Evolutionary conservation across 2,113 vertebrate species (phyloP).

Genomic region (Pedionomus torquatus): DNA sequence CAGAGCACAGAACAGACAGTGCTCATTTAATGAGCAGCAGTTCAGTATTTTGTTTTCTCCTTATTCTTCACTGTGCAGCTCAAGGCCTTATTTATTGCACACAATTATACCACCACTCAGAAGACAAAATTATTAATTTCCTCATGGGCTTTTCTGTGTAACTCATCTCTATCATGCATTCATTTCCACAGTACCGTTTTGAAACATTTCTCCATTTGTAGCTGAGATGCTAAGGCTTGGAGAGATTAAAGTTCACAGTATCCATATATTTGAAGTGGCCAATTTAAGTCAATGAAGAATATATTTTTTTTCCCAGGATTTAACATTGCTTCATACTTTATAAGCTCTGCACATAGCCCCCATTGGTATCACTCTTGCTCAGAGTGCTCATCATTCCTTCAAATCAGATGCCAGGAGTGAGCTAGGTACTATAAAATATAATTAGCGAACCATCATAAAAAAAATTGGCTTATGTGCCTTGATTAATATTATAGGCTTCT

Average conservation of each 20-base stretch:
- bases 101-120: constrained; percentile 13
- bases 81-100: constrained; percentile 36
- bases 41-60: constrained; percentile 32
- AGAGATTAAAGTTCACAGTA: neutral
- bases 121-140: constrained; percentile 56
- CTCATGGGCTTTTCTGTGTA: neutral
- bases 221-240: neutral
- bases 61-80: constrained; percentile 16
- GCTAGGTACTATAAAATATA: neutral
- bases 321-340: neutral
- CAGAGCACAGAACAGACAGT: neutral
- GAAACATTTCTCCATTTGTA: neutral
- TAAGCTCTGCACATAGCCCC: neutral
- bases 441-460: neutral
- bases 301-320: constrained; percentile 18
- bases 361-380: neutral
- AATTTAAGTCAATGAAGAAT: constrained; percentile 10
- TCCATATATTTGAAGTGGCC: neutral
- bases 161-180: constrained; percentile 2
- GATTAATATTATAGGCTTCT: neutral
- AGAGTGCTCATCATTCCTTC: neutral
- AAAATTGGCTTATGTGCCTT: neutral
- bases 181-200: constrained; percentile 17
- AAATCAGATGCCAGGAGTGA: neutral
- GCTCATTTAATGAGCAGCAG: constrained; percentile 17